Conservation (phyloP, 2,113 vertebrate genomes). For the Alosa alosa region DNA sequence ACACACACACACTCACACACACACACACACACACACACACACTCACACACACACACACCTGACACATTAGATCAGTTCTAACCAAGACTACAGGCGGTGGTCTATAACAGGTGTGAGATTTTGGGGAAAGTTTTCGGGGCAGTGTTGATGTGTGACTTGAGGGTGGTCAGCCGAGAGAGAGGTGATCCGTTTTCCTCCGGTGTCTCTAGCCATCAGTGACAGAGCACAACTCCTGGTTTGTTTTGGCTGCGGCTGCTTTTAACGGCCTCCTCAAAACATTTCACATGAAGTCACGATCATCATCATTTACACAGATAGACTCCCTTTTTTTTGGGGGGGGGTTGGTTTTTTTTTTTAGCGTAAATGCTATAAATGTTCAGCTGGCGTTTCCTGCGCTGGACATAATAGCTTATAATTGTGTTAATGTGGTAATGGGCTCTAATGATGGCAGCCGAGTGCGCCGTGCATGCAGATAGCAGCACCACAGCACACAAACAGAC, state of each 20-base stretch:
- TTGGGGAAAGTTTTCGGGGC: not conserved
- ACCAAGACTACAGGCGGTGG: not conserved
- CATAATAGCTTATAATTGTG: not conserved
- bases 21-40: conserved; percentile 22
- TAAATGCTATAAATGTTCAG: not conserved
- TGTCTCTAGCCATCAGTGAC: not conserved
- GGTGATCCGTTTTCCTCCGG: not conserved
- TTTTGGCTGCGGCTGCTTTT: not conserved
- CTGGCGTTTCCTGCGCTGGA: not conserved
- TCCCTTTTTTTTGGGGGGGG: not conserved
- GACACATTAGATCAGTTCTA: not conserved
- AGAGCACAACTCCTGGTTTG: not conserved
- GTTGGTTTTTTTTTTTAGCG: too few relatives aligned
- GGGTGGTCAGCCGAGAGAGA: not conserved
- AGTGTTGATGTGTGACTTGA: not conserved
- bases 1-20: conserved; percentile 17
- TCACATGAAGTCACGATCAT: not conserved
- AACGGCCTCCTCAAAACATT: not conserved
- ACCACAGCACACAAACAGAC: not conserved
- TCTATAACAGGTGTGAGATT: not conserved
- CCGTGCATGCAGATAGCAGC: not conserved
- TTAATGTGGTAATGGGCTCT: not conserved
- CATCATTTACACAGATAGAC: not conserved
- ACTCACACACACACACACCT: not conserved
- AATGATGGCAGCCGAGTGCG: not conserved